Evolutionary conservation across 2,113 vertebrate genomes (phyloP).

Genomic region (Sminthopsis crassicaudata): DNA sequence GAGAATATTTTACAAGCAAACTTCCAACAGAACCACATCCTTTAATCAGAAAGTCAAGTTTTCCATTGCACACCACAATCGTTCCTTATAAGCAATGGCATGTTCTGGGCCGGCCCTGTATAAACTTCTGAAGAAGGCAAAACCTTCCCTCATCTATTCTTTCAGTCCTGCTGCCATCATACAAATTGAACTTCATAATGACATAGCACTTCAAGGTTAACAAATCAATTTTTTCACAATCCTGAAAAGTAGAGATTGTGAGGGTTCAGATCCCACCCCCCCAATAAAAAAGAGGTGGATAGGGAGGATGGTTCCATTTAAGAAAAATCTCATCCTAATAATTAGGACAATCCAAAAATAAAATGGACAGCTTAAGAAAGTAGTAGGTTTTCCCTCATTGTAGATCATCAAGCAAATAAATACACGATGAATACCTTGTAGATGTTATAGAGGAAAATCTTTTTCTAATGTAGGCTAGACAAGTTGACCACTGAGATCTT

Average conservation of each 20-base stretch:
- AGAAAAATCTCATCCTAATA: background rate
- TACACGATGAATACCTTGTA: background rate
- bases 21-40: slow-evolving; percentile 1
- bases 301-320: background rate
- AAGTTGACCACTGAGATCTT: background rate
- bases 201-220: background rate
- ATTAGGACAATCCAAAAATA: background rate
- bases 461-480: background rate
- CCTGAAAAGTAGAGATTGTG: background rate
- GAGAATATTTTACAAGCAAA: slow-evolving; percentile 1
- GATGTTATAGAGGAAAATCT: background rate
- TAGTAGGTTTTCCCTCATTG: background rate
- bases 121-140: background rate
- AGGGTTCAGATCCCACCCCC: too few species aligned
- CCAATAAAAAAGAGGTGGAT: background rate
- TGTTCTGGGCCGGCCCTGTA: background rate
- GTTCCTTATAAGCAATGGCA: background rate
- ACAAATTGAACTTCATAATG: background rate
- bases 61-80: slow-evolving; percentile 6
- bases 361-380: background rate
- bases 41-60: slow-evolving; percentile 7
- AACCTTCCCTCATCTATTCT: background rate
- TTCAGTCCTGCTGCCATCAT: background rate
- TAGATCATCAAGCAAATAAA: background rate
- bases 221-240: background rate